Base-by-base conservation (phyloP, 1,140 invertebrate genomes). In the Nasonia giraulti region DNA sequence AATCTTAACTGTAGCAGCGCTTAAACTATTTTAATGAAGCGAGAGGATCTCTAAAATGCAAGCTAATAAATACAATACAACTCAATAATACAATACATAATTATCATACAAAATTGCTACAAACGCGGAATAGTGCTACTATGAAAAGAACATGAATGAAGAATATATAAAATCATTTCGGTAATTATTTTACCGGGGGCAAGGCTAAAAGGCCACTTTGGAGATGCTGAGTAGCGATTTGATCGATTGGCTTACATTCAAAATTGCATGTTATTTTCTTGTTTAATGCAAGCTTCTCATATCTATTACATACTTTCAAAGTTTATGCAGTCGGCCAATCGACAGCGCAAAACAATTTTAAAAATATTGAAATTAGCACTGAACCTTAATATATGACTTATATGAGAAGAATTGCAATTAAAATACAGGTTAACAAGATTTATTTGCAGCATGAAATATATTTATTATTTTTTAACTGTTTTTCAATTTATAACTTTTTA, bases 301-400 rank as follows among this genome's bases (percentile, higher is more conserved):
- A 69, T 75, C 11, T 20, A 71, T 37, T 73, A 47, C 27, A 44
- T 44, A 77, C 37, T 31, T 17, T 68, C 33, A 62, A 82, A 55
- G n/a, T 31, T 68, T 10, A 83, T 73, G 37, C 4, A 27, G 37
- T 84, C n/a, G 12, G 40, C 40, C 27, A 73, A 74, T 66, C 27
- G 44, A 80, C 12, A 10, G 31, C 37, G 12, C 11, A 68, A 71
- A 55, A 71, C 8, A 79, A 73, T 85, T 76, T 69, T 75, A 85
- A 83, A 80, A 86, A 86, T 73, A 86, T 68, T 76, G 20, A 80
- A 87, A 86, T 76, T 31, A 75, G 31, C 80, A 82, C 17, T 27
- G 78, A 71, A 23, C 55, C 47, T 78, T 84, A 86, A 86, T 85
- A 87, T 71, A 88, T 82, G 69, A 44, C 86, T 87, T 88, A 87